Evolutionary conservation across 2,113 vertebrate species (phyloP).

Genomic region (Varanus komodoensis): DNA sequence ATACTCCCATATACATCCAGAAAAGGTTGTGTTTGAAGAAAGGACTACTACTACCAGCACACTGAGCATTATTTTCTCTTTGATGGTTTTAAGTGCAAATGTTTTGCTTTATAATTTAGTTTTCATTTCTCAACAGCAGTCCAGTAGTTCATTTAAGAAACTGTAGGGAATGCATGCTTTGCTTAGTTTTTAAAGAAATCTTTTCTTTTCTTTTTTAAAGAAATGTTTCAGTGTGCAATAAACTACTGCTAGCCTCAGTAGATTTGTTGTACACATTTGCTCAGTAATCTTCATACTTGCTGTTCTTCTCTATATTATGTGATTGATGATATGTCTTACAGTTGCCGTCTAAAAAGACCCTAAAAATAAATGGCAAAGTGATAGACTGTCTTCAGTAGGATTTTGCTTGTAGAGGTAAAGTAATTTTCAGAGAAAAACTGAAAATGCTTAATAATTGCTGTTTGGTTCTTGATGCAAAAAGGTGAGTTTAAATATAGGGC

Average conservation of each 20-base stretch:
- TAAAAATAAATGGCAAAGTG: slow-evolving; percentile 25
- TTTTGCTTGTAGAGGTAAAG: slow-evolving; percentile 8
- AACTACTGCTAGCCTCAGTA: neutral
- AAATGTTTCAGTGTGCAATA: slow-evolving; percentile 5
- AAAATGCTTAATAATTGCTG: slow-evolving; percentile 24
- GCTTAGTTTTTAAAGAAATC: neutral
- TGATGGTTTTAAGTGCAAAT: neutral
- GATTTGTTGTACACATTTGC: slow-evolving; percentile 8
- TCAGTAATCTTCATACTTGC: slow-evolving; percentile 21
- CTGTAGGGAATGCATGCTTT: neutral
- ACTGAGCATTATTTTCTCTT: neutral
- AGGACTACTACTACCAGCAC: neutral
- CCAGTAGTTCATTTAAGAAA: neutral
- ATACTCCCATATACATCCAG: neutral
- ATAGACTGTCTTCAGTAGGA: slow-evolving; percentile 3
- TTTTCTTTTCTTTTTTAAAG: slow-evolving; percentile 5
- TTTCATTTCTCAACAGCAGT: neutral
- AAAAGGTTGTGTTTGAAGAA: neutral
- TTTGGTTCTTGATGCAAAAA: slow-evolving; percentile 2
- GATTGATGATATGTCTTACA: slow-evolving; percentile 22
- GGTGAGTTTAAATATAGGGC: neutral
- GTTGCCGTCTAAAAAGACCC: slow-evolving; percentile 17
- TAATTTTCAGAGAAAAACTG: slow-evolving; percentile 29
- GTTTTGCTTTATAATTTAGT: neutral
- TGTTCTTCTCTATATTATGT: neutral